Evolutionary conservation across 2,888 invertebrate genomes (phyloP), one percentile per base, ranked within the genome.

Genomic region (Bimastos eiseni): DNA sequence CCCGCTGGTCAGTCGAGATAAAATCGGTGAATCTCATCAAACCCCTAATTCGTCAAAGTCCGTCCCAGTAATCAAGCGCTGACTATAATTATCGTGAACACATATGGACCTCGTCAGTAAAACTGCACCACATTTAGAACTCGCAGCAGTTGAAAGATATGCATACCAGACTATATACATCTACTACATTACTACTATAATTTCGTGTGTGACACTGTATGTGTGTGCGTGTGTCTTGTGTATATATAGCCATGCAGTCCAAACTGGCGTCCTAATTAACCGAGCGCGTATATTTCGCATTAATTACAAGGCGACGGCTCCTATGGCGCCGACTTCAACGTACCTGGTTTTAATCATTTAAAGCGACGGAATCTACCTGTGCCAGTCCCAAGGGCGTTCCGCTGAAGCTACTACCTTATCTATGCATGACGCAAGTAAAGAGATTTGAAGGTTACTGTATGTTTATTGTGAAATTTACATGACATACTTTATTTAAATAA

Each of bases 21-120:
- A 70, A n/a, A 70, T 70, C 70, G 70, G n/a, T n/a, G 70, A n/a
- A 70, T 70, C 70, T 70, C 70, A 70, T 70, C 70, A 70, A 70
- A 70, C 70, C 70, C 70, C 70, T 5, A 70, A 70, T 70, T 70
- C 70, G 70, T 70, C 70, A 70, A 70, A n/a, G 0, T n/a, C 70
- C 30, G 6, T n/a, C n/a, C 70, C 70, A 70, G 70, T 70, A n/a
- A 70, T n/a, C 70, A 70, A 70, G 30, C 70, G 70, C n/a, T n/a
- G 70, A 70, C 70, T 17, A 11, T 70, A 70, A 70, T 70, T 70
- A 70, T n/a, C 70, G 70, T 70, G 70, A 70, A 70, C 70, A n/a
- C 70, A 70, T 70, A 70, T 70, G 70, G 70, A 70, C 70, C 70
- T 70, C 70, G 70, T 70, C 70, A 70, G 70, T n/a, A n/a, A 70